phyloP scores from a whole-genome alignment of 1,140 invertebrate species.

The Megalonaias nervosa region DNA sequence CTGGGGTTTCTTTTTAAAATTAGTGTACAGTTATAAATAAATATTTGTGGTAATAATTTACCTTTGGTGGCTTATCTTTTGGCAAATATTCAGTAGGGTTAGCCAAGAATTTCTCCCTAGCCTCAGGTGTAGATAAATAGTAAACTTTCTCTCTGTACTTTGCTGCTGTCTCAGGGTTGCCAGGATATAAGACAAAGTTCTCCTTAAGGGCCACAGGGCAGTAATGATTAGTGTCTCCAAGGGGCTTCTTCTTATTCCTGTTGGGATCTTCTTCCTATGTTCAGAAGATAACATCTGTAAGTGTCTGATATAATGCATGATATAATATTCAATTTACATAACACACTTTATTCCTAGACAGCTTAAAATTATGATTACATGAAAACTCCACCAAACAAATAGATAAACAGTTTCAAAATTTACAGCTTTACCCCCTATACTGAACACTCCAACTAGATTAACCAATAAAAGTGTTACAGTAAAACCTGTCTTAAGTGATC shows the following conservation, averaged over 20 bases:
- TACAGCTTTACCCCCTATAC: too few species aligned
- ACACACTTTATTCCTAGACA: too few species aligned
- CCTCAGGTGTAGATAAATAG: constrained; percentile 66
- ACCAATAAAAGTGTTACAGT: too few species aligned
- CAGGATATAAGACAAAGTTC: constrained; percentile 65
- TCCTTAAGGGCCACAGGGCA: constrained; percentile 70
- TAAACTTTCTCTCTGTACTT: constrained; percentile 70
- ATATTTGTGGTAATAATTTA: constrained; percentile 30
- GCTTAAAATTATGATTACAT: too few species aligned
- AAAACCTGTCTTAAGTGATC: too few species aligned
- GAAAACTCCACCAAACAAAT: too few species aligned
- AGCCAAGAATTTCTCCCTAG: constrained; percentile 65
- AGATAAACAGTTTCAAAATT: too few species aligned
- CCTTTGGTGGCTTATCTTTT: constrained; percentile 57
- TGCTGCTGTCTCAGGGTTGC: constrained; percentile 68
- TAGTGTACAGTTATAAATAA: background rate
- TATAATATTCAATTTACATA: too few species aligned
- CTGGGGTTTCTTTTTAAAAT: too few species aligned
- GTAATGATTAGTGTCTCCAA: constrained; percentile 70
- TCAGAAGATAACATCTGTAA: too few species aligned
- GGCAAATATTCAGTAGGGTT: constrained; percentile 63
- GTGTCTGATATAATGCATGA: too few species aligned
- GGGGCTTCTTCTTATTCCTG: constrained; percentile 64
- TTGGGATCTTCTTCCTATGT: constrained; percentile 68
- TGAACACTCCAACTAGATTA: too few species aligned